A percentile compares a stretch with the other conserved stretches of the same genome.
phyloP scores from a whole-genome alignment of 2,888 invertebrate species.

The Eupithecia subfuscata region DNA sequence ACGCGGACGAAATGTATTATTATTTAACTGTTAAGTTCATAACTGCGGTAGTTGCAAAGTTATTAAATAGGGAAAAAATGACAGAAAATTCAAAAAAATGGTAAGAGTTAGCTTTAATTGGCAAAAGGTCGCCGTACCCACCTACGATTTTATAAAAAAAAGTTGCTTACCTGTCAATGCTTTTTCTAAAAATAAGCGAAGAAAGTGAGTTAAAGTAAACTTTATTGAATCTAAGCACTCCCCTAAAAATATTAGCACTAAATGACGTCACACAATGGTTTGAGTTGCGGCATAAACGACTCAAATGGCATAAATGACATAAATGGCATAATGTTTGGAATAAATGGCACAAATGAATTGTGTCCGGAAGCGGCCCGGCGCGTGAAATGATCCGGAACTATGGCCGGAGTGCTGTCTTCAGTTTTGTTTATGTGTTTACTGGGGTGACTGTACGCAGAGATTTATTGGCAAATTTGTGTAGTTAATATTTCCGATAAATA shows the following conservation, averaged over 20 bases:
- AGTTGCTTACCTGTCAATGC: too few species aligned
- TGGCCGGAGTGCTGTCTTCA: slow-evolving; percentile 45
- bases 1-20: too few species aligned
- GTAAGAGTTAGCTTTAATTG: too few species aligned
- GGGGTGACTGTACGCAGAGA: not conserved
- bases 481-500: not conserved
- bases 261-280: slow-evolving; percentile 63
- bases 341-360: slow-evolving; percentile 60
- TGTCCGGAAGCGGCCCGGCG: slow-evolving; percentile 54
- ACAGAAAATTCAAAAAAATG: too few species aligned
- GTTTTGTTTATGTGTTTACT: slow-evolving; percentile 59
- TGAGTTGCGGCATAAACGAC: slow-evolving; percentile 48
- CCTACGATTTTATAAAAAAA: too few species aligned
- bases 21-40: too few species aligned
- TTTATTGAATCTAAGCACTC: slow-evolving; percentile 20
- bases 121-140: too few species aligned
- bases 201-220: too few species aligned
- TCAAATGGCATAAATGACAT: slow-evolving; percentile 35
- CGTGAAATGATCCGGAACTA: slow-evolving; percentile 70
- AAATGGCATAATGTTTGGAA: slow-evolving; percentile 48
- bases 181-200: too few species aligned
- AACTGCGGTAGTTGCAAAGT: too few species aligned
- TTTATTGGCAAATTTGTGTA: not conserved
- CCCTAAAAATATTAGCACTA: slow-evolving; percentile 46
- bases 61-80: too few species aligned